These are phyloP conservation scores for Drosophila trapezifrons DNA, from an alignment of 1,140 invertebrate species.

Conservation along the genomic window DNA sequence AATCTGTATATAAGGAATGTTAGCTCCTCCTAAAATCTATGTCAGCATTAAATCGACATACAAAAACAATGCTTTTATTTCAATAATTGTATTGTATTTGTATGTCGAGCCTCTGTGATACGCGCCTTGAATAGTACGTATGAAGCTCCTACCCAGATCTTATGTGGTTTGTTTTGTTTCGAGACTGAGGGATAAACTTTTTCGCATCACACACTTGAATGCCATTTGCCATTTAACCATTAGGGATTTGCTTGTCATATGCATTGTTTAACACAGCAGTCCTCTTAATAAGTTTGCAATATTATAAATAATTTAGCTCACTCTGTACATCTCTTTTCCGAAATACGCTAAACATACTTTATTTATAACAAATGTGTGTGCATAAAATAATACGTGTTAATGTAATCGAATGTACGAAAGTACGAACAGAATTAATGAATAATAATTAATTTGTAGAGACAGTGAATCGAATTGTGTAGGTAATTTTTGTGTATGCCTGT, in stretches of 20 bases:
- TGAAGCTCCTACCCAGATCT: conserved; percentile 18
- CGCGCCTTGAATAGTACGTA: conserved; percentile 9
- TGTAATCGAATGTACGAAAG: conserved; percentile 33
- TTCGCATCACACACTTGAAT: conserved; percentile 32
- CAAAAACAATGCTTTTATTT: conserved; percentile 27
- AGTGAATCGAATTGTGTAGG: conserved; percentile 21
- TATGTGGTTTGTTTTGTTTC: conserved; percentile 19
- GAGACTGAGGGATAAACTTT: conserved; percentile 16
- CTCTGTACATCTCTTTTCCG: conserved; percentile 18
- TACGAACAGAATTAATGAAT: conserved; percentile 16
- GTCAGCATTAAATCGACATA: conserved; percentile 14
- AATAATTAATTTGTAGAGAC: conserved; percentile 12
- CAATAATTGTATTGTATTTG: conserved; percentile 5
- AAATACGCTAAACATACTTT: conserved; percentile 5
- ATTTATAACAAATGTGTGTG: conserved; percentile 5
- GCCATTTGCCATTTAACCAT: conserved; percentile 33
- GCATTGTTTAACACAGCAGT: conserved; percentile 21
- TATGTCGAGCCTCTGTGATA: conserved; percentile 51
- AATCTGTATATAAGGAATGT: conserved; percentile 19
- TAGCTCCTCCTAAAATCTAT: conserved; percentile 2
- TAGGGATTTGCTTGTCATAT: conserved; percentile 23
- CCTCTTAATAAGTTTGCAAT: conserved; percentile 58
- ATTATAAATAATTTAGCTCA: conserved; percentile 56
- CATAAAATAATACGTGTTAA: conserved; percentile 36
- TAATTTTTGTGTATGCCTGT: conserved; percentile 34